Base-by-base conservation (phyloP, 1,140 invertebrate species). In the Calephelis nemesis region DNA sequence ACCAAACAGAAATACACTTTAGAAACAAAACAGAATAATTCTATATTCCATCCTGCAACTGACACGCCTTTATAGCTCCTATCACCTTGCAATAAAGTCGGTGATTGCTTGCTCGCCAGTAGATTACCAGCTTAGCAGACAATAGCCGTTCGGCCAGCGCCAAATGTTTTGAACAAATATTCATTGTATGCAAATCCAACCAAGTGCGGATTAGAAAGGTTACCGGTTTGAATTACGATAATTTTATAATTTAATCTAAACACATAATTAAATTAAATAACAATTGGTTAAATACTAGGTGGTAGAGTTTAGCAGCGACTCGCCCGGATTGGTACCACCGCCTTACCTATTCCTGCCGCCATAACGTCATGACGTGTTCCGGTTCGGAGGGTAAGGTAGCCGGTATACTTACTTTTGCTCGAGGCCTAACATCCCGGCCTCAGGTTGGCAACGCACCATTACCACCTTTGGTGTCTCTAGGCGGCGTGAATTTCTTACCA, bases 91-190 rank as follows among this genome's bases (percentile, higher is more conserved):
- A 12, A 68, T 73, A 75, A 64, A 68, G 73, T 71, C 40, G 67
- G 68, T 54, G 69, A 66, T 74, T n/a, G 65, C 49, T 58, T 68
- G 66, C 15, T 39, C n/a, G 30, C 12, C 19, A 58, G 11, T 68
- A 12, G 42, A 66, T 49, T 66, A 69, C 65, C 69, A 71, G 69
- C 69, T 74, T 74, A 74, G 67, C 48, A 64, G 68, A 70, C 71
- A 73, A 75, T 73, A 73, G 64, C 67, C 60, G 63, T 71, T 65
- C 72, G 68, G 65, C 65, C 64, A 71, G 71, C 58, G 75, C 73
- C 73, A 77, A 77, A 77, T 77, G 75, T 77, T 77, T 77, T 71
- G 73, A 73, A 75, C 75, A 77, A 77, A 77, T 75, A 75, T 77
- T 75, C 75, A 75, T 77, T 77, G 75, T 73, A 75, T 77, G 73